Percentiles rank a stretch among this genome's conserved stretches.
phyloP scores from a whole-genome alignment of 2,888 invertebrate species.

The Alitta virens region DNA sequence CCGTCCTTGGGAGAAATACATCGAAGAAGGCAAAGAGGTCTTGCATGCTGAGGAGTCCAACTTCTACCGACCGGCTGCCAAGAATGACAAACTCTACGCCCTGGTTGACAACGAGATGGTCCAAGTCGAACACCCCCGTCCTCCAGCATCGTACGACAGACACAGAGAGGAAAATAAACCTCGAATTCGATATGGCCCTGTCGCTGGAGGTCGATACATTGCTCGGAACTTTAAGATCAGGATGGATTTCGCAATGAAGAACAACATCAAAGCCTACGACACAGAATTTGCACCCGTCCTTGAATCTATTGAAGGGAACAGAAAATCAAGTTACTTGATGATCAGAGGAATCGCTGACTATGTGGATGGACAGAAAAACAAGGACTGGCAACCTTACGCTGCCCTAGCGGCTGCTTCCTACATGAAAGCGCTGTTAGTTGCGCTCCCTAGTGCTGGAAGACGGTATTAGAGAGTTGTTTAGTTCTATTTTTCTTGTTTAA shows the following conservation, averaged over 20 bases:
- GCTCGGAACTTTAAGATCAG: conserved; percentile 77
- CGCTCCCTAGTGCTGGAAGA: conserved; percentile 1
- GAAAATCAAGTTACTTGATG: conserved; percentile 75
- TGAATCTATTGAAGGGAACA: conserved; percentile 75
- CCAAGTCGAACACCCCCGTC: conserved; percentile 24
- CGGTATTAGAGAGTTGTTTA: background rate
- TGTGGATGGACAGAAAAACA: conserved; percentile 84
- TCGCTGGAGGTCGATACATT: conserved; percentile 79
- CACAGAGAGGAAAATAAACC: conserved; percentile 49
- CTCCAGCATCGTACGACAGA: conserved; percentile 13
- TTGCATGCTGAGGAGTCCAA: conserved; percentile 58
- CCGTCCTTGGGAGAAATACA: conserved; percentile 72
- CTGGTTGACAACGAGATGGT: conserved; percentile 34
- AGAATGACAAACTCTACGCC: conserved; percentile 39
- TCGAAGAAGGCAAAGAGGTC: conserved; percentile 70
- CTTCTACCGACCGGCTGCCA: conserved; percentile 43
- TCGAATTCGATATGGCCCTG: conserved; percentile 71
- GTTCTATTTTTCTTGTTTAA: too few relatives aligned
- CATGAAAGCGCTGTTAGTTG: conserved; percentile 71
- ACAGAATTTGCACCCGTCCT: conserved; percentile 92
- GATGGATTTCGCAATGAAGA: conserved; percentile 80
- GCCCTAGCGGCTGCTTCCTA: conserved; percentile 90
- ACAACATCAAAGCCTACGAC: conserved; percentile 85
- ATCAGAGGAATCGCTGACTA: conserved; percentile 87
- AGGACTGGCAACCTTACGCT: conserved; percentile 96